phyloP scores from a whole-genome alignment of 64 coral and sea anemone genomes.

The Montipora sp. region DNA sequence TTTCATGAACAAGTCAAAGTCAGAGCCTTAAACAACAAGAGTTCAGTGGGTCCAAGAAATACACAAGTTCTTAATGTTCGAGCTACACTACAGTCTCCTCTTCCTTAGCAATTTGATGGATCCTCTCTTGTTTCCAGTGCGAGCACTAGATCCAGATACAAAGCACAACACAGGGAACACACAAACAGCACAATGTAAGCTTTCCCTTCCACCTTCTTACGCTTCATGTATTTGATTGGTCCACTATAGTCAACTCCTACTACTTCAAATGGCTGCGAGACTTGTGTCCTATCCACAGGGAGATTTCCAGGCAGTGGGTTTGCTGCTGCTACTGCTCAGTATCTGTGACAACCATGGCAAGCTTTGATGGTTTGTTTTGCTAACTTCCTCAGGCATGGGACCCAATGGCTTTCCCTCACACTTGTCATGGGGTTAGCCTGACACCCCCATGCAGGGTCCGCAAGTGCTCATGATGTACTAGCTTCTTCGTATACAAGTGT shows the following conservation, averaged over 20 bases:
- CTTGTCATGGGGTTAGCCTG: no score
- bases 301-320: no score
- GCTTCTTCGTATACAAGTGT: no score
- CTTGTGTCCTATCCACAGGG: no score
- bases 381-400: background rate
- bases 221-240: background rate
- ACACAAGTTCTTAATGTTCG: background rate
- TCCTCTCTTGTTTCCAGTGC: constrained; percentile 14
- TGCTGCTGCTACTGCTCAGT: no score
- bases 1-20: background rate
- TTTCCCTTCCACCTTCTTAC: background rate
- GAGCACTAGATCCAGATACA: background rate
- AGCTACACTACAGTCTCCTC: background rate
- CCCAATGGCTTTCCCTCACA: no score
- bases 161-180: background rate
- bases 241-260: background rate
- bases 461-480: no score
- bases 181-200: constrained; percentile 1
- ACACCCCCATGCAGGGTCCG: no score
- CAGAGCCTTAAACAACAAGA: background rate
- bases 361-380: no score
- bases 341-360: no score
- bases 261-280: background rate
- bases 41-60: background rate
- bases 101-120: background rate